Evolutionary conservation across 1,140 invertebrate genomes (phyloP).

Genomic region (Drosophila paulistorum): DNA sequence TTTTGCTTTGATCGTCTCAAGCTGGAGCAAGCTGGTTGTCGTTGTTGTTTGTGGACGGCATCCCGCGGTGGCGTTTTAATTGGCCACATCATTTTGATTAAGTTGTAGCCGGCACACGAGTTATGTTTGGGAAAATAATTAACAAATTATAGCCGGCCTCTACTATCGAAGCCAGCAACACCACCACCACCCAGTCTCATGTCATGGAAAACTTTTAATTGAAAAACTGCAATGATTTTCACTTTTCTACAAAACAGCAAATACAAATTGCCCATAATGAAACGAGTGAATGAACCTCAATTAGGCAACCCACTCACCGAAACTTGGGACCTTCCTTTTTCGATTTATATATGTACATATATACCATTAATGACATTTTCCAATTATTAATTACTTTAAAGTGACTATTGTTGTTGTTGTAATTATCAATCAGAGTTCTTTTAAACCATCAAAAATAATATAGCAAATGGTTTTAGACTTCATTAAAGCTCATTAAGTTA

Average conservation of each 20-base stretch:
- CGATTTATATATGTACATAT: no score
- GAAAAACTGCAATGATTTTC: constrained; percentile 64
- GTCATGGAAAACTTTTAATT: constrained; percentile 72
- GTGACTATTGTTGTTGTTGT: no score
- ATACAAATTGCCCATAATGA: constrained; percentile 44
- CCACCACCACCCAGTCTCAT: constrained; percentile 28
- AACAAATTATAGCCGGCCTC: constrained; percentile 70
- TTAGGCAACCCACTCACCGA: not conserved
- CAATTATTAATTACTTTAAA: no score
- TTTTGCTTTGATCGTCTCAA: constrained; percentile 24
- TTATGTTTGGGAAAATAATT: constrained; percentile 72
- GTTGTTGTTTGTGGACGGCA: not conserved
- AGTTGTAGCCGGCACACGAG: constrained; percentile 68
- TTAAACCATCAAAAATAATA: no score
- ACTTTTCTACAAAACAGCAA: constrained; percentile 59
- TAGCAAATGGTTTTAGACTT: no score
- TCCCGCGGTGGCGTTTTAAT: constrained; percentile 77
- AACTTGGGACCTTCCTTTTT: no score
- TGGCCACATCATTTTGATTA: constrained; percentile 80
- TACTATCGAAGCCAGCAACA: no score
- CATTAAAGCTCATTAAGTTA: no score
- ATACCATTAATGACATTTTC: no score
- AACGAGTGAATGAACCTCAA: constrained; percentile 13
- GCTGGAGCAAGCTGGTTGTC: constrained; percentile 22
- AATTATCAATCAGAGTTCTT: no score